Percentiles rank a stretch among this genome's conserved stretches.
Evolutionary conservation across 2,888 invertebrate species (phyloP).

Genomic region (Linnaemya vulpina): DNA sequence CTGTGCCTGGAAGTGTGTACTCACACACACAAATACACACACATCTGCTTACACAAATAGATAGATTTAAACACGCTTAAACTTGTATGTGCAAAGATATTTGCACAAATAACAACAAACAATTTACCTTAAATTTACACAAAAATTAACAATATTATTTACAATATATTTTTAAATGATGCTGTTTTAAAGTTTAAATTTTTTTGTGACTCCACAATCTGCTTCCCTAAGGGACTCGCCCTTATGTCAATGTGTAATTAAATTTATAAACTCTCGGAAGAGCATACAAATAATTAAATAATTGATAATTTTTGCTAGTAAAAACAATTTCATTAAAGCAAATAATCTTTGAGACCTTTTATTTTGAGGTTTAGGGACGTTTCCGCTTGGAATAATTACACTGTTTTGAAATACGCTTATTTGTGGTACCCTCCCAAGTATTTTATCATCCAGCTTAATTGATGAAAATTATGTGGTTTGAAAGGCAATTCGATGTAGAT

Average conservation of each 20-base stretch:
- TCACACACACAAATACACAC: not conserved
- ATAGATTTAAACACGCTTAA: not conserved
- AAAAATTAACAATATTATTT: slow-evolving; percentile 4
- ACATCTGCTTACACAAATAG: not conserved
- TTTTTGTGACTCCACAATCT: not conserved
- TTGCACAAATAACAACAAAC: slow-evolving; percentile 14
- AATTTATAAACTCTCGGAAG: not conserved
- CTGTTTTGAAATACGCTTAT: not conserved
- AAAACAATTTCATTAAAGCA: not conserved
- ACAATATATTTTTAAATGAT: not conserved
- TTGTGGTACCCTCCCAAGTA: too few species aligned
- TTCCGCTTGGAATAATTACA: not conserved
- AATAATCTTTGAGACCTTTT: not conserved
- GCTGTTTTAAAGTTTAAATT: not conserved
- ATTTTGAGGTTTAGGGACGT: too few species aligned
- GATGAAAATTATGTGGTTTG: too few species aligned
- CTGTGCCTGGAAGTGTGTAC: not conserved
- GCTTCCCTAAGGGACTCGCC: too few species aligned
- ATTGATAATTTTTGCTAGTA: not conserved
- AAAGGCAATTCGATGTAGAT: too few species aligned
- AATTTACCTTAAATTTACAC: slow-evolving; percentile 15
- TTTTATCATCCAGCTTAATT: too few species aligned
- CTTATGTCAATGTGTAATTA: not conserved
- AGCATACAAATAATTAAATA: not conserved
- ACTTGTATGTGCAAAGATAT: not conserved